phyloP scores from a whole-genome alignment of 2,113 vertebrate species.

The Capreolus pygargus region DNA sequence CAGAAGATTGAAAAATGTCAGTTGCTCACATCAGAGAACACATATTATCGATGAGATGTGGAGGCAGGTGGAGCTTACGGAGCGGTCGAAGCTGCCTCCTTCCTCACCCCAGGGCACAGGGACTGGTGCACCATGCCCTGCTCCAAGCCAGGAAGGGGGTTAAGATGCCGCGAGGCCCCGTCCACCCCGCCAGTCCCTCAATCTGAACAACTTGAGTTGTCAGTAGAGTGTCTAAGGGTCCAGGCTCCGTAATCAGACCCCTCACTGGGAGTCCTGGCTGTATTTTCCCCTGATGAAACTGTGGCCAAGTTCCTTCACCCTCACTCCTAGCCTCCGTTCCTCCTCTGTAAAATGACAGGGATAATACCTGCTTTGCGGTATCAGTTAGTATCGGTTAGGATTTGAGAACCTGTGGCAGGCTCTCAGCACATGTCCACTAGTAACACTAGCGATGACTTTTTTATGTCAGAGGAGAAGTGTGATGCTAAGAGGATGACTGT shows the following conservation, averaged over 20 bases:
- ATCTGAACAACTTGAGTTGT: background rate
- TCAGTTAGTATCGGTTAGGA: background rate
- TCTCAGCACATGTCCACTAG: background rate
- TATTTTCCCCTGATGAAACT: background rate
- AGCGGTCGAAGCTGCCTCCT: background rate
- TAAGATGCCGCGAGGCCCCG: background rate
- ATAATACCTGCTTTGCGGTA: background rate
- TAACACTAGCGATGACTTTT: background rate
- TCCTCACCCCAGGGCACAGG: background rate
- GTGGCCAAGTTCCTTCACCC: background rate
- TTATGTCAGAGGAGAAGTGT: background rate
- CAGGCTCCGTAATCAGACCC: background rate
- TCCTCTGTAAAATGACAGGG: background rate
- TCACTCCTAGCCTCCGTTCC: background rate
- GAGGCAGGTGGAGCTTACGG: background rate
- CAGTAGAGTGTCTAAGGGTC: background rate
- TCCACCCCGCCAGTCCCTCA: background rate
- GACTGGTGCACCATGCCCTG: rapidly evolving
- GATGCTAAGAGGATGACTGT: background rate
- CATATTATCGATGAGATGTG: background rate
- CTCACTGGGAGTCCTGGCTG: background rate
- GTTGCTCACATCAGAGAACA: background rate
- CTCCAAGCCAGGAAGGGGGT: background rate
- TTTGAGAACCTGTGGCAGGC: background rate
- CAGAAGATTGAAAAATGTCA: background rate